A percentile compares a stretch with the other conserved stretches of the same genome.
Evolutionary conservation across 2,888 invertebrate species (phyloP).

Genomic region (Trichacis sp.): DNA sequence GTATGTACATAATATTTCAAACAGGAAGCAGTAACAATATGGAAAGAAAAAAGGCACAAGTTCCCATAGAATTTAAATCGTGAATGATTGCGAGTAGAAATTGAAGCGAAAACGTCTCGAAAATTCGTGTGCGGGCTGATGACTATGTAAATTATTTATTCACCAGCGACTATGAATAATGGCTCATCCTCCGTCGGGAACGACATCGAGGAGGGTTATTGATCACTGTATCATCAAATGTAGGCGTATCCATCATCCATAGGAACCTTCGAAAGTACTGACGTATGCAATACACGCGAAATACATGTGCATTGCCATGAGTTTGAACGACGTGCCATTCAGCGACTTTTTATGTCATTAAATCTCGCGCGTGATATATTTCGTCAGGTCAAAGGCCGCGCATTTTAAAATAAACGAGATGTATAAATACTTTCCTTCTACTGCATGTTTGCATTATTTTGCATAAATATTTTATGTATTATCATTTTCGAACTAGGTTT

Average conservation of each 20-base stretch:
- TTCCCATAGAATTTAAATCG: neutral
- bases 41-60: neutral
- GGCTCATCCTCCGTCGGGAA: constrained; percentile 53
- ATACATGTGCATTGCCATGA: neutral
- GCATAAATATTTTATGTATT: no score
- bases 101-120: neutral
- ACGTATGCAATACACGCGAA: constrained; percentile 7
- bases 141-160: constrained; percentile 65
- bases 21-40: no score
- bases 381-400: neutral
- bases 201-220: constrained; percentile 56
- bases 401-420: neutral
- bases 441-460: no score
- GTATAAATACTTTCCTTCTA: no score
- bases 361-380: constrained; percentile 1
- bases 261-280: constrained; percentile 25
- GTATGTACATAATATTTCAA: no score
- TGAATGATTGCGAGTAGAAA: constrained; percentile 4
- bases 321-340: neutral
- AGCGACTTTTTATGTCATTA: constrained; percentile 4
- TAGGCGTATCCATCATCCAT: constrained; percentile 62
- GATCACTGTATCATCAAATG: constrained; percentile 64
- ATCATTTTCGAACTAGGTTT: no score
- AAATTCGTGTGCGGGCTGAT: constrained; percentile 44
- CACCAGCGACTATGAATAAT: constrained; percentile 64